Base-by-base conservation (phyloP, 2,888 invertebrate species). In the Neoaliturus tenellus region DNA sequence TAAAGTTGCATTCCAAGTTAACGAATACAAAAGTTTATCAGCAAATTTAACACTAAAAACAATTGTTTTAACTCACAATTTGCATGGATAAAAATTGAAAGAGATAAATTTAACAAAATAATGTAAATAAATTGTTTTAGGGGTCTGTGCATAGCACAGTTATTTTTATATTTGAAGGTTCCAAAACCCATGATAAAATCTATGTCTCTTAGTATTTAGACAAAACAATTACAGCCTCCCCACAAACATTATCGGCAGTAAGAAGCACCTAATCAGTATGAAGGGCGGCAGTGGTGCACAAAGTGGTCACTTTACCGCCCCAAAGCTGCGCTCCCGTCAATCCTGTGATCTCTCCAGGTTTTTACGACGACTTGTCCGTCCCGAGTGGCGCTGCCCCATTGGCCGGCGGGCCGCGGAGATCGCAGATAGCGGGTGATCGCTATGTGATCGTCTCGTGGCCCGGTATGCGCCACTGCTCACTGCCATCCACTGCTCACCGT, bases 301-400 rank as follows among this genome's bases (percentile, higher is more conserved):
- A 62, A 28, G 31, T 62, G 62, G 62, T 28, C 62, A 62, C 3
- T 55, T 55, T 55, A 55, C 55, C 20, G 62, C 5, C 62, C 62
- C 62, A 62, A 62, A 28, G 28, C 62, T 28, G 28, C 62, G 62
- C 55, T 55, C 12, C 44, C 12, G 55, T 23, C 55, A 20, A 20
- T 1, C 8, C 4, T 5, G 55, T 55, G 23, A 55, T 55, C 55
- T 55, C 55, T 48, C 48, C 14, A 25, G 55, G 10, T 55, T 55
- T 55, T 55, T 55, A 55, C 23, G 55, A 28, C 28, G 31, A 62
- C 62, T 20, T 62, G 62, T 62, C 31, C 62, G 31, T 28, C 62
- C 10, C 17, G 51, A 51, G 44, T 44, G 44, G 51, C 62, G 62
- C n/a, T n/a, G n/a, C n/a, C n/a, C n/a, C n/a, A n/a, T n/a, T n/a